Evolutionary conservation across 1,140 invertebrate genomes (phyloP).

Genomic region (Brachionus angularis): DNA sequence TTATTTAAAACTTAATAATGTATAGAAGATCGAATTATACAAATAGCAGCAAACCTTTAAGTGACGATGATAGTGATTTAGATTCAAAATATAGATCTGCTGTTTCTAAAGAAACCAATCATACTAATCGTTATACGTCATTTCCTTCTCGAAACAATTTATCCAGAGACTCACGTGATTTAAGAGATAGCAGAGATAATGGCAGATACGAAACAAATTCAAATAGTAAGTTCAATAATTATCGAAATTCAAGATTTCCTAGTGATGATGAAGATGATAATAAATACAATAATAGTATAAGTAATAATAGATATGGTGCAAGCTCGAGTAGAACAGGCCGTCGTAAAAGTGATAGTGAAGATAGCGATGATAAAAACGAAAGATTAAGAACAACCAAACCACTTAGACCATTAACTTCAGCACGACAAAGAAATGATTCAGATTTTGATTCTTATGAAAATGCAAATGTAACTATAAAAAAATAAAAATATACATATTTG

Average conservation of each 20-base stretch:
- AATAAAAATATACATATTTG: too few relatives aligned
- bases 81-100: slow-evolving; percentile 18
- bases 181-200: slow-evolving; percentile 14
- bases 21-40: too few relatives aligned
- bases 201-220: slow-evolving; percentile 16
- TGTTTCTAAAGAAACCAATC: slow-evolving; percentile 21
- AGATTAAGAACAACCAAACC: not conserved
- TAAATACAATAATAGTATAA: not conserved
- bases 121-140: too few relatives aligned
- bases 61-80: slow-evolving; percentile 41
- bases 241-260: not conserved
- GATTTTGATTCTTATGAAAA: slow-evolving; percentile 38
- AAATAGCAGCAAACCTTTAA: slow-evolving; percentile 25
- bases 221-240: not conserved
- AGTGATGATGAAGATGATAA: slow-evolving; percentile 42
- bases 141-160: not conserved
- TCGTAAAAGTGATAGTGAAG: slow-evolving; percentile 22
- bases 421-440: not conserved
- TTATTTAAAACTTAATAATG: too few relatives aligned
- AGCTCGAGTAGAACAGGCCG: not conserved
- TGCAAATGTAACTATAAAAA: not conserved
- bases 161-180: not conserved
- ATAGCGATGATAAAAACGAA: slow-evolving; percentile 41
- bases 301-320: slow-evolving; percentile 15
- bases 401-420: not conserved